These are phyloP conservation scores for Cheilosia soror DNA, from an alignment of 2,888 invertebrate species.

Conservation along the genomic window DNA sequence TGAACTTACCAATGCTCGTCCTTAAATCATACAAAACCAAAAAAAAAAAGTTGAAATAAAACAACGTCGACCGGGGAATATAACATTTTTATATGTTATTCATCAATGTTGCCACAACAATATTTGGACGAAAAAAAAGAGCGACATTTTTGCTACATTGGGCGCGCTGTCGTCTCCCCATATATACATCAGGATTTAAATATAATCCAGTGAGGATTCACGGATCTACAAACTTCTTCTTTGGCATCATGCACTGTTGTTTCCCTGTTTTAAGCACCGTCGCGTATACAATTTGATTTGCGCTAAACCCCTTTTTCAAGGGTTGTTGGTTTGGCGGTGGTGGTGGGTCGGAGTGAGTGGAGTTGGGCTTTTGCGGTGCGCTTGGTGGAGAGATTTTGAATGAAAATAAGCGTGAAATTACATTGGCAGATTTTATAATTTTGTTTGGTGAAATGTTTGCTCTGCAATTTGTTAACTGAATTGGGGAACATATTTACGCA, in stretches of 20 bases:
- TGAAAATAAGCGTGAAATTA: constrained; percentile 73
- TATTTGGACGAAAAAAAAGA: not conserved
- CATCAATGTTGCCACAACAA: constrained; percentile 32
- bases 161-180: constrained; percentile 14
- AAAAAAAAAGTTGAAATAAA: not conserved
- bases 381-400: constrained; percentile 26
- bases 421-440: constrained; percentile 64
- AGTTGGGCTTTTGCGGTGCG: not conserved
- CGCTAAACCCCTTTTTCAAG: constrained; percentile 59
- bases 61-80: constrained; percentile 24
- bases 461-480: constrained; percentile 43
- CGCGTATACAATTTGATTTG: constrained; percentile 64
- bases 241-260: constrained; percentile 35
- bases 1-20: constrained; percentile 49
- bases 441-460: constrained; percentile 38
- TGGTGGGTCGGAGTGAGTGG: not conserved
- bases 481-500: constrained; percentile 45
- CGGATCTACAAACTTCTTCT: constrained; percentile 11
- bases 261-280: constrained; percentile 50
- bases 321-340: constrained; percentile 21
- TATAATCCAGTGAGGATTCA: constrained; percentile 52
- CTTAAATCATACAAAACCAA: constrained; percentile 28
- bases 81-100: constrained; percentile 32
- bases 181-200: constrained; percentile 15
- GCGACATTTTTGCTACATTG: constrained; percentile 14